phyloP scores from a whole-genome alignment of 2,113 vertebrate species.

The Eclectus roratus region DNA sequence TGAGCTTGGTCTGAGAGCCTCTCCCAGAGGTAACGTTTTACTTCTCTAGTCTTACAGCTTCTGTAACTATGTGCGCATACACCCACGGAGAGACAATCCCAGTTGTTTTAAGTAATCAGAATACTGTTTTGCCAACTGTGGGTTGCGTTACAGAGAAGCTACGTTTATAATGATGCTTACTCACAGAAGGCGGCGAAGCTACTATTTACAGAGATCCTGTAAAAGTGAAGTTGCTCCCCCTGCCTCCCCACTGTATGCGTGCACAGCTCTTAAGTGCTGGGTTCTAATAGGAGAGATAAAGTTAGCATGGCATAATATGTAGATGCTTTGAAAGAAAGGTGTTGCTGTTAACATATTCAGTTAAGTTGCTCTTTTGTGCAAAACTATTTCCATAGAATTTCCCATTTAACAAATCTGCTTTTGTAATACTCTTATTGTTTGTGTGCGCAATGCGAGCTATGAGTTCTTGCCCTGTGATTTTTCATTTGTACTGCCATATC shows the following conservation, averaged over 20 bases:
- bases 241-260: background rate
- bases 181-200: background rate
- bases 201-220: background rate
- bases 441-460: background rate
- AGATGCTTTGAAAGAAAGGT: background rate
- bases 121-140: conserved; percentile 23
- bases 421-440: background rate
- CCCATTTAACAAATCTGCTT: background rate
- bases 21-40: background rate
- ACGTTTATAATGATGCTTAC: background rate
- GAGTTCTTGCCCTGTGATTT: background rate
- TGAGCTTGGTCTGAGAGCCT: conserved; percentile 6
- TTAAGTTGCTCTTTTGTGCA: background rate
- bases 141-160: conserved; percentile 21
- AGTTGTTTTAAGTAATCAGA: conserved; percentile 12
- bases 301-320: background rate
- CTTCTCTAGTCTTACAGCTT: background rate
- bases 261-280: background rate
- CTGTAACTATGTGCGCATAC: background rate
- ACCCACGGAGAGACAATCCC: conserved; percentile 13
- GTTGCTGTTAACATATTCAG: background rate
- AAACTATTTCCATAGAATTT: background rate
- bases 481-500: background rate
- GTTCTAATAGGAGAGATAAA: background rate
- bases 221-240: conserved; percentile 35